Conservation (phyloP, 2,797 vertebrate species). For the Otolemur crassicaudatus region DNA sequence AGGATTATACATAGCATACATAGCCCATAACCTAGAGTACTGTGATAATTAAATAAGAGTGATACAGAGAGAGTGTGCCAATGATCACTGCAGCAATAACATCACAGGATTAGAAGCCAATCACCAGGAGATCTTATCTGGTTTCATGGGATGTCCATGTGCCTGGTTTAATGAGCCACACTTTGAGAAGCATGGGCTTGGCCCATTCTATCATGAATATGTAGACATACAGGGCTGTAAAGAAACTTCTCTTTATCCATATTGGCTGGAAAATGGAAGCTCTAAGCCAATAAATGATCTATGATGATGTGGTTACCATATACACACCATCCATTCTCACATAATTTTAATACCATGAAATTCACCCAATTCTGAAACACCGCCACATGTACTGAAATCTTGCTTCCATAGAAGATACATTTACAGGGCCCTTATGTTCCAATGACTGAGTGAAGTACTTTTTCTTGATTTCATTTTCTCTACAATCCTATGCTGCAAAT, state of each 20-base stretch:
- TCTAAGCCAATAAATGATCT: slow-evolving; percentile 26
- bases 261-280: neutral
- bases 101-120: neutral
- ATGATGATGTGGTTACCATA: neutral
- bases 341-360: slow-evolving; percentile 14
- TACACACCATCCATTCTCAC: neutral
- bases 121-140: neutral
- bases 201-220: neutral
- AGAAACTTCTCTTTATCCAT: neutral
- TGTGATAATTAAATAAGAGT: neutral
- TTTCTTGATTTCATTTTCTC: slow-evolving; percentile 29
- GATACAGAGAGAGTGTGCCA: neutral
- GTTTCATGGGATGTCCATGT: neutral
- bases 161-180: neutral
- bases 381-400: neutral
- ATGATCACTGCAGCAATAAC: neutral
- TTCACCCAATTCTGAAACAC: neutral
- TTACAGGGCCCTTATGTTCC: neutral
- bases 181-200: neutral
- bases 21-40: neutral
- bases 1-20: slow-evolving; percentile 9
- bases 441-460: neutral
- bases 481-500: neutral
- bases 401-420: slow-evolving; percentile 21
- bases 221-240: neutral